Base-by-base conservation (phyloP, 2,797 vertebrate species). In the Melanogrammus aeglefinus region DNA sequence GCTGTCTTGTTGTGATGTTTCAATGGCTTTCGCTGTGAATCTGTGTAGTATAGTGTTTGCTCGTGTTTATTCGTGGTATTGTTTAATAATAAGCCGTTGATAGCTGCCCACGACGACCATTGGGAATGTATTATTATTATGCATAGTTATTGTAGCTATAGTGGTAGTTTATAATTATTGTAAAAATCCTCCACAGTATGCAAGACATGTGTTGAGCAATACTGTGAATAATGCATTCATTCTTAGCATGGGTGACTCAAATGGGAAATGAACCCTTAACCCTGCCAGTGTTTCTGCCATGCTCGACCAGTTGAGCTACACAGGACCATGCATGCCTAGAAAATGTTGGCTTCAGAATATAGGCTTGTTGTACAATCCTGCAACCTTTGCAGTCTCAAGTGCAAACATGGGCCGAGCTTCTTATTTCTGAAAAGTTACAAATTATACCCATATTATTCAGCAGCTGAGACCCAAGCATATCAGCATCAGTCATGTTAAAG, bases 1-100 rank as follows among this genome's bases (percentile, higher is more conserved):
- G 80, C 77, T 83, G 74, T 71, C 78, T 83, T 57, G 51, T 57
- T 82, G 63, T 35, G 69, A 18, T 57, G 74, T 77, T 81, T 74
- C 31, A n/a, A 27, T 79, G 75, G 74, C 35, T 82, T 74, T 51
- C 77, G 75, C 35, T 82, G 73, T 47, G 77, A 73, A 81, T 9
- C 16, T 77, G 71, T 72, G 63, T 29, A 63, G 57, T 24, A 9
- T 24, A n/a, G 21, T 9, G 8, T 24, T 63, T 7, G 24, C 57
- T 24, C 16, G 21, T 63, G 57, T 63, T 63, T 63, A 33, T 33
- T 33, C 31, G 31, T 33, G 57, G 57, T 24, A 63, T 63, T 63
- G n/a, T 8, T 24, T 24, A 63, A 24, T 63, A 63, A 63, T 21
- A 63, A 6, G 21, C 57, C 21, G 2, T 21, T 4, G 21, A 24